Percentiles rank a stretch among this genome's conserved stretches.
Conservation (phyloP, 2,797 vertebrate species). For the Neoniphon sammara region DNA sequence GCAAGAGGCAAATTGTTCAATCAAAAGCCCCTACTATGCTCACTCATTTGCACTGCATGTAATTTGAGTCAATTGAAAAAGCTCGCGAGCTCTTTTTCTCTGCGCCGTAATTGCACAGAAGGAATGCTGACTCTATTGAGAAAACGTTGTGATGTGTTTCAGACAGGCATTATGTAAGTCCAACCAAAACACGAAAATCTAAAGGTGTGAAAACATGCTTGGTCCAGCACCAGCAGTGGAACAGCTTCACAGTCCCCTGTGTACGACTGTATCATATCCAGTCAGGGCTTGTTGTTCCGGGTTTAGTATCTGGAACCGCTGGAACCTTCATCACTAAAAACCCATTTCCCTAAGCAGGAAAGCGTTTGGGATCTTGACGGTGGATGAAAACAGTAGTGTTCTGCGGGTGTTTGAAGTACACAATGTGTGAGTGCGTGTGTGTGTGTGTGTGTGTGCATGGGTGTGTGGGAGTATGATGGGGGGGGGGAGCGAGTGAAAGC, state of each 20-base stretch:
- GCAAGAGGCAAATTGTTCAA: constrained; percentile 61
- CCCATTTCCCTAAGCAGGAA: constrained; percentile 19
- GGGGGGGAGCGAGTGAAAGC: constrained; percentile 60
- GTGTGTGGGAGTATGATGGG: constrained; percentile 50
- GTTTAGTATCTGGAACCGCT: constrained; percentile 12
- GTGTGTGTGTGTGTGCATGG: too few species aligned
- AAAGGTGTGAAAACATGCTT: constrained; percentile 43
- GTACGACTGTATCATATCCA: constrained; percentile 18
- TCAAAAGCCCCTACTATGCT: constrained; percentile 43
- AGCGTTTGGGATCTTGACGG: constrained; percentile 40
- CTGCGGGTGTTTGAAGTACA: constrained; percentile 12
- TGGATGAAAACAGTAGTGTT: constrained; percentile 38
- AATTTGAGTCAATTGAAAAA: constrained; percentile 40
- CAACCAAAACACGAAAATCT: constrained; percentile 37
- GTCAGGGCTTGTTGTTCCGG: constrained; percentile 19
- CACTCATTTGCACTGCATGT: constrained; percentile 36
- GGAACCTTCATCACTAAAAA: constrained; percentile 9
- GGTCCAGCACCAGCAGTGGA: constrained; percentile 16
- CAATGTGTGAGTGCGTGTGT: constrained; percentile 19
- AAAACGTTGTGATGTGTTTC: constrained; percentile 23
- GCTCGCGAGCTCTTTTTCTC: constrained; percentile 16
- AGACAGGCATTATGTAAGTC: constrained; percentile 26
- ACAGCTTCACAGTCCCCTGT: constrained; percentile 22
- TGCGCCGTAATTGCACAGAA: not conserved
- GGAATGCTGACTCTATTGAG: constrained; percentile 32